Percentiles rank a stretch among this genome's conserved stretches.
These are phyloP conservation scores for Huso huso DNA, from an alignment of 2,797 vertebrate species.

Conservation along the genomic window DNA sequence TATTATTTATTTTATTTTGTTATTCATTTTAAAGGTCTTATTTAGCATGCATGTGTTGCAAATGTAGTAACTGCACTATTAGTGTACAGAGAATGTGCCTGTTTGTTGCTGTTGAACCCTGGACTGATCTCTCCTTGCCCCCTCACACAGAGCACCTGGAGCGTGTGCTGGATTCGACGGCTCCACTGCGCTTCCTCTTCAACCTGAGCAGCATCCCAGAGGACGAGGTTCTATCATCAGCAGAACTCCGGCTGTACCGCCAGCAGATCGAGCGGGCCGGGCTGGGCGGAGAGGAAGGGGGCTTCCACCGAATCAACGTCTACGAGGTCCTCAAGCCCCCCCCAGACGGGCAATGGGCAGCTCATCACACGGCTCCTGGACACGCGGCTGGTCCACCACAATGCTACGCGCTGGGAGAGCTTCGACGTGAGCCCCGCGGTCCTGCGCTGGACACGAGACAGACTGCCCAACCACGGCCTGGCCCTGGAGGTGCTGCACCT, in stretches of 20 bases:
- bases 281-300: constrained; percentile 50
- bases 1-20: no score
- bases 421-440: constrained; percentile 94
- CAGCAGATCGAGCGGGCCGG: constrained; percentile 67
- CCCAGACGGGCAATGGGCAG: constrained; percentile 50
- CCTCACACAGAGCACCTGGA: constrained; percentile 78
- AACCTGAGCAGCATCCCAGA: constrained; percentile 96
- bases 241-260: constrained; percentile 89
- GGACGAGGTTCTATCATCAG: constrained; percentile 87
- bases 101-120: neutral
- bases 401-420: constrained; percentile 86
- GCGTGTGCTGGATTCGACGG: constrained; percentile 42
- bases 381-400: constrained; percentile 86
- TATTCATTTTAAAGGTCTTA: no score
- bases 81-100: no score
- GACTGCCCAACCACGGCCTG: constrained; percentile 85
- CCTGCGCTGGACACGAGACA: constrained; percentile 86
- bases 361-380: constrained; percentile 91
- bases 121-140: neutral
- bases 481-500: constrained; percentile 87
- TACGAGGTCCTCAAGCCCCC: constrained; percentile 91
- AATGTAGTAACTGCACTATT: no score
- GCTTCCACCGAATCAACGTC: constrained; percentile 91
- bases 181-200: constrained; percentile 78
- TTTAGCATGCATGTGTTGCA: no score